phyloP scores from a whole-genome alignment of 2,113 vertebrate species.

The Stegostoma tigrinum region DNA sequence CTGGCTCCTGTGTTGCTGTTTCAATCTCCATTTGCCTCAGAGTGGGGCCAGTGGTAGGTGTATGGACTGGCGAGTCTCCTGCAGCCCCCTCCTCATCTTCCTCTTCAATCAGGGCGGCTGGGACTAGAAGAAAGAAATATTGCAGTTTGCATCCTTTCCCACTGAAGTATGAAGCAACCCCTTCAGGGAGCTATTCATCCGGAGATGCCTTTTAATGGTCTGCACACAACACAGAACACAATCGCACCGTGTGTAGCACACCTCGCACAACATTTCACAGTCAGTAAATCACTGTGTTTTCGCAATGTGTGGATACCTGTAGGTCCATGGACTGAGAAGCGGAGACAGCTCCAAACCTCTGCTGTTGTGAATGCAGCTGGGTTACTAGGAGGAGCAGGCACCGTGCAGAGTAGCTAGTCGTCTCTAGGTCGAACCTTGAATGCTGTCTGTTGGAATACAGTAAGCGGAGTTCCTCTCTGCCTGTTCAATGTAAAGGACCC shows the following conservation, averaged over 20 bases:
- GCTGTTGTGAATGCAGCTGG: background rate
- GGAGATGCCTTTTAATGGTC: background rate
- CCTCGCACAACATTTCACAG: background rate
- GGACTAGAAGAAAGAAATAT: background rate
- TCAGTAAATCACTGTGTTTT: background rate
- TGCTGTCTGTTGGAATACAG: background rate
- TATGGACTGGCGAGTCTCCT: background rate
- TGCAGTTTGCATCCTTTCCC: background rate
- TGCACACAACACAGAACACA: no score
- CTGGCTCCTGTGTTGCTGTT: background rate
- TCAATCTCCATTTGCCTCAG: background rate
- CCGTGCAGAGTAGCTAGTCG: background rate
- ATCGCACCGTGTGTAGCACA: background rate
- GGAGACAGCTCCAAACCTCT: background rate
- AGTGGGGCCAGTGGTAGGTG: background rate
- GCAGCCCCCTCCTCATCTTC: background rate
- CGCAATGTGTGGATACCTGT: background rate
- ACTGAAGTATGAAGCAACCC: background rate
- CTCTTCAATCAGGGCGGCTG: background rate
- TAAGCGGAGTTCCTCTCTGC: background rate
- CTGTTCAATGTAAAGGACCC: background rate
- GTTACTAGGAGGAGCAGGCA: no score
- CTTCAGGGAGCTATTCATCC: background rate
- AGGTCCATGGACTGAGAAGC: background rate
- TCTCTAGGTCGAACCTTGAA: background rate